These are phyloP conservation scores for Aspidapion aeneum DNA, from an alignment of 2,888 invertebrate genomes.

Conservation along the genomic window DNA sequence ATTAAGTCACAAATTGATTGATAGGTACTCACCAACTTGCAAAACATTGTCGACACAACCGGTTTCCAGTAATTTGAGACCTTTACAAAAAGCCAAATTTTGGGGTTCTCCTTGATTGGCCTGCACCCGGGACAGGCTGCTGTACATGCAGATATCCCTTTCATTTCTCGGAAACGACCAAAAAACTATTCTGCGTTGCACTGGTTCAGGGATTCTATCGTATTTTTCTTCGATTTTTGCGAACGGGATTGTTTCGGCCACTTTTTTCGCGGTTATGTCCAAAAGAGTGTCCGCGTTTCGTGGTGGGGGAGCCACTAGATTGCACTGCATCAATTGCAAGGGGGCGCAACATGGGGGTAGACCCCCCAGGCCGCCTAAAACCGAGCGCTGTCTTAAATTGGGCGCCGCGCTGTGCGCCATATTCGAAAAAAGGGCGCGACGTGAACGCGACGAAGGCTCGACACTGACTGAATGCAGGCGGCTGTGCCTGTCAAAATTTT, in stretches of 20 bases:
- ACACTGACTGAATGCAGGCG: slow-evolving; percentile 41
- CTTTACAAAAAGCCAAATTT: slow-evolving; percentile 82
- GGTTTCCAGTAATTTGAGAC: slow-evolving; percentile 76
- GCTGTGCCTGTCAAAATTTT: neutral
- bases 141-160: slow-evolving; percentile 87
- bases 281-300: slow-evolving; percentile 68
- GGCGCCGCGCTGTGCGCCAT: slow-evolving; percentile 37
- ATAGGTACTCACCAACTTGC: slow-evolving; percentile 76
- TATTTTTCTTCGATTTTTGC: slow-evolving; percentile 84
- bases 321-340: slow-evolving; percentile 21
- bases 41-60: slow-evolving; percentile 82
- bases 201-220: slow-evolving; percentile 84
- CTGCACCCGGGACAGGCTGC: slow-evolving; percentile 41
- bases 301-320: slow-evolving; percentile 43
- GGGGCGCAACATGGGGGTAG: slow-evolving; percentile 44
- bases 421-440: too few relatives aligned
- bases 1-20: too few relatives aligned
- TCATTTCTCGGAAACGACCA: slow-evolving; percentile 89
- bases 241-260: slow-evolving; percentile 81
- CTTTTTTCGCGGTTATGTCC: slow-evolving; percentile 79
- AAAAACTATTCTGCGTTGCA: slow-evolving; percentile 81
- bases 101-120: slow-evolving; percentile 60
- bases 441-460: slow-evolving; percentile 10
- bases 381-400: neutral
- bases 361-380: slow-evolving; percentile 48